Conservation (phyloP, 2,113 vertebrate species). For the Sus scrofa region T2T-Sscrofa CM000825.6:46034501-46035000, state of each 20-base stretch:
- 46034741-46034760: no score
- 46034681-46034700: no score
- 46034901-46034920: background rate
- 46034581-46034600: background rate
- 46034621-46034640: background rate
- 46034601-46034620: background rate
- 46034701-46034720: no score
- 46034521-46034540: background rate
- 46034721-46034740: no score
- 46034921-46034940: background rate
- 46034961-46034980: accelerated
- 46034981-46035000: accelerated
- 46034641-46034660: background rate
- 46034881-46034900: background rate
- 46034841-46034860: background rate
- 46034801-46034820: no score
- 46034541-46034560: background rate
- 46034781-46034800: no score
- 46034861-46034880: no score
- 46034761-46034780: no score
- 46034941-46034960: background rate
- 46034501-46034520: background rate
- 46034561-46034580: background rate
- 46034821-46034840: no score
- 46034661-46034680: background rate